Evolutionary conservation across 92 coral and sea anemone species (phyloP), one percentile per base, ranked within the genome.

Genomic region (Actinostola sp.): DNA sequence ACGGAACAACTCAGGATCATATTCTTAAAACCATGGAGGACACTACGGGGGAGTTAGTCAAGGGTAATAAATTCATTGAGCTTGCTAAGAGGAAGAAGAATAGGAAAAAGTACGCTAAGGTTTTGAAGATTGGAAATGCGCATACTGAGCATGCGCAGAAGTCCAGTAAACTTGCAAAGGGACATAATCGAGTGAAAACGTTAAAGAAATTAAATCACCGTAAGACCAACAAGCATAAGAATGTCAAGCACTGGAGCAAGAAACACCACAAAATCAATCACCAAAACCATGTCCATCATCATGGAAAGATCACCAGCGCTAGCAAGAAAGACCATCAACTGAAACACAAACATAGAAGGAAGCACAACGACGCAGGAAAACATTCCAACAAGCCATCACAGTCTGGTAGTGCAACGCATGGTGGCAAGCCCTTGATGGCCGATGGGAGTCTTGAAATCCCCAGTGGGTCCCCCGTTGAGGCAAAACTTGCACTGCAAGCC

Each of bases 11-110:
- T 8, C 50, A 79, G 29, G 88, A 87, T 44, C 70, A 83, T 33
- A 51, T 87, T 51, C 76, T 83, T 44, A 90, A 87, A 73, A 80
- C 67, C 6, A 79, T 83, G 77, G 92, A 87, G 75, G 89, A 87
- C 45, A 88, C 87, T 49, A 64, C 65, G 29, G 92, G 92, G 63
- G 81, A 71, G 66, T 41, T 87, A 43, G 82, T 90, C 29, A 70
- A 67, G 33, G 88, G 86, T 41, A 72, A 67, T 54, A 77, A 69
- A 60, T 82, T 82, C 66, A 32, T 72, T n/a, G 78, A 78, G 53
- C 45, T 55, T 14, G 71, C 63, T 3, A 76, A 71, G 13, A 49
- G 83, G 31, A 76, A 75, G 60, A 87, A 67, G 24, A 31, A 46
- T 14, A 43, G 71, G 63, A 29, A 65, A 16, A 31, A 15, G 32